Evolutionary conservation across 2,113 vertebrate genomes (phyloP).

Genomic region (Thamnophis sirtalis): DNA sequence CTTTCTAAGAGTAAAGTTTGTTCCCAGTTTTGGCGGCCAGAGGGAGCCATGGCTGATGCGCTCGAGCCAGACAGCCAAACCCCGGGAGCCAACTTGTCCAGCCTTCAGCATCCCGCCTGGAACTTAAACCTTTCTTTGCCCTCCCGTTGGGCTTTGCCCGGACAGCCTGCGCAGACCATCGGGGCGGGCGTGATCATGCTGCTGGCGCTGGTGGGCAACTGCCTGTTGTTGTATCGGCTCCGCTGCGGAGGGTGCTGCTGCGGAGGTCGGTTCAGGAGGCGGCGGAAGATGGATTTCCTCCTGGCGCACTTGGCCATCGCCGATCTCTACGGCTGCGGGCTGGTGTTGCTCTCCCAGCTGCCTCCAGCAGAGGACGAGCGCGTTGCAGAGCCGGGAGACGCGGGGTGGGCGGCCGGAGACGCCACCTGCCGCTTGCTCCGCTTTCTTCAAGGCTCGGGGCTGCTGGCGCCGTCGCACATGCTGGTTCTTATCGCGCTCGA

Average conservation of each 20-base stretch:
- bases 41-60: slow-evolving; percentile 44
- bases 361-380: slow-evolving; percentile 30
- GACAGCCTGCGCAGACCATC: slow-evolving; percentile 32
- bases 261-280: slow-evolving; percentile 27
- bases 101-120: slow-evolving; percentile 17
- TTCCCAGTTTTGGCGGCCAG: neutral
- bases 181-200: slow-evolving; percentile 46
- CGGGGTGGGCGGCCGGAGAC: slow-evolving; percentile 32
- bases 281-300: slow-evolving; percentile 66
- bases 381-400: slow-evolving; percentile 22
- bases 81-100: slow-evolving; percentile 39
- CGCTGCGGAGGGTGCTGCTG: slow-evolving; percentile 37
- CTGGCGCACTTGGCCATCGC: slow-evolving; percentile 66
- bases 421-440: slow-evolving; percentile 53
- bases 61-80: slow-evolving; percentile 6
- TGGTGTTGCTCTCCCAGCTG: slow-evolving; percentile 54
- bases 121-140: slow-evolving; percentile 43
- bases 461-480: slow-evolving; percentile 62
- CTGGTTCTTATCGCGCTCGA: slow-evolving; percentile 65
- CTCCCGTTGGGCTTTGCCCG: neutral
- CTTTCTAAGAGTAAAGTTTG: slow-evolving; percentile 48
- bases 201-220: slow-evolving; percentile 60
- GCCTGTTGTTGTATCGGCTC: slow-evolving; percentile 52
- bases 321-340: slow-evolving; percentile 63
- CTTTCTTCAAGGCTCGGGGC: slow-evolving; percentile 60